Evolutionary conservation across 23 tunicate genomes (phyloP).

Genomic region (Botrylloides violaceus): DNA sequence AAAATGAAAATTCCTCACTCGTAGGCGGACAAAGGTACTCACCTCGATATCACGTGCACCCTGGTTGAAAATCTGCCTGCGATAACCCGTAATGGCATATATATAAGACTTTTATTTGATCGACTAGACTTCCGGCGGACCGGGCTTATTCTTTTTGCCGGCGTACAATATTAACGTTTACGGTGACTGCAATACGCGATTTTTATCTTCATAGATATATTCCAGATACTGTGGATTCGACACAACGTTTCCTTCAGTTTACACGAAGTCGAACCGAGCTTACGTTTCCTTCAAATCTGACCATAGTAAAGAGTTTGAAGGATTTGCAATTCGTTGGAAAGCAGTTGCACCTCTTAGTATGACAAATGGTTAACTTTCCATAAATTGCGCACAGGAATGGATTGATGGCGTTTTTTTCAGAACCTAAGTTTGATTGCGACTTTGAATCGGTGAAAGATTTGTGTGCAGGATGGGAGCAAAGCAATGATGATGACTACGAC

Average conservation of each 20-base stretch:
- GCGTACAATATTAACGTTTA: too few relatives aligned
- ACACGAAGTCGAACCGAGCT: constrained; percentile 40
- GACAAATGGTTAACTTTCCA: neutral
- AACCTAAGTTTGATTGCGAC: constrained; percentile 46
- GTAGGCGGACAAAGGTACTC: constrained; percentile 82
- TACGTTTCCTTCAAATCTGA: constrained; percentile 44
- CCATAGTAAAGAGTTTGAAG: constrained; percentile 18
- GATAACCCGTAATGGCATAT: too few relatives aligned
- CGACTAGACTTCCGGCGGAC: too few relatives aligned
- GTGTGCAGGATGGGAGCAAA: constrained; percentile 76
- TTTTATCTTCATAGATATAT: too few relatives aligned
- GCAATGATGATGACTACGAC: constrained; percentile 48
- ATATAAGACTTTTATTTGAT: too few relatives aligned
- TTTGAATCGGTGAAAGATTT: constrained; percentile 44
- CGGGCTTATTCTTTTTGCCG: too few relatives aligned
- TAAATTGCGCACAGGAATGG: neutral
- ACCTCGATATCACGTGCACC: too few relatives aligned
- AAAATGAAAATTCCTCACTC: constrained; percentile 19
- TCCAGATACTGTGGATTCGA: constrained; percentile 74
- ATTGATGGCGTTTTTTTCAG: constrained; percentile 5
- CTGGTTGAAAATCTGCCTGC: too few relatives aligned
- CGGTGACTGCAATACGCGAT: too few relatives aligned
- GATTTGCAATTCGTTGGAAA: constrained; percentile 52
- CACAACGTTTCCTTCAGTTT: constrained; percentile 53
- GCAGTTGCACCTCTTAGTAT: constrained; percentile 43